Base-by-base conservation (phyloP, 2,113 vertebrate genomes). In the Sturnira hondurensis region DNA sequence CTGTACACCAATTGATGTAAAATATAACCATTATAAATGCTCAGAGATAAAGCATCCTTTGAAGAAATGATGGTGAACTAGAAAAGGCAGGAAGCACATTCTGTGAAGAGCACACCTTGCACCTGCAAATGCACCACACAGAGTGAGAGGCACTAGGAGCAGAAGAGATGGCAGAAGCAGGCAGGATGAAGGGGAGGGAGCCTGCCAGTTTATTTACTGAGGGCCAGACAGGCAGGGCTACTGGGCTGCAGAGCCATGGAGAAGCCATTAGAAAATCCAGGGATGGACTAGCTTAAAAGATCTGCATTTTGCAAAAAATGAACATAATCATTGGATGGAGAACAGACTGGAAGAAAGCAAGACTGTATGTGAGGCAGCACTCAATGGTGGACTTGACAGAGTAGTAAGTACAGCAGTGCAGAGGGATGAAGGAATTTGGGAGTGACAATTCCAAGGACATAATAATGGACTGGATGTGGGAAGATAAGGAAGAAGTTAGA, bases 301-400 rank as follows among this genome's bases (percentile, higher is more conserved):
- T 16, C 20, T 12, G 16, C 24, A 54, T 5, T 43, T 65, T 38
- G 38, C 31, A 94, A 36, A 82, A 1, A 19, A n/a, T 19, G 10
- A 26, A 3, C 14, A 1, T 11, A 22, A 22, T 11, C 47, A 2
- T 1, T 1, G 0, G 36, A 5, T 24, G 2, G 74, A 54, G 14
- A 50, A 56, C 0, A 5, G 74, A 17, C 52, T 2, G 0, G 47
- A 61, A 45, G n/a, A 58, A 4, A 22, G 5, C n/a, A 52, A 58
- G n/a, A 68, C 16, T 1, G 3, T 11, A 36, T 13, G 17, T 47
- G 45, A 73, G 36, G 50, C 31, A 50, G 19, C 33, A 73, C 26
- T 63, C 14, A 2, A 26, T 11, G n/a, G 22, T 1, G 1, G 26
- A 9, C 26, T 10, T 0, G 47, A 24, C 0, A 1, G 4, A 61